These are phyloP conservation scores for Azemiops feae DNA, from an alignment of 2,113 vertebrate genomes.

Conservation along the genomic window DNA sequence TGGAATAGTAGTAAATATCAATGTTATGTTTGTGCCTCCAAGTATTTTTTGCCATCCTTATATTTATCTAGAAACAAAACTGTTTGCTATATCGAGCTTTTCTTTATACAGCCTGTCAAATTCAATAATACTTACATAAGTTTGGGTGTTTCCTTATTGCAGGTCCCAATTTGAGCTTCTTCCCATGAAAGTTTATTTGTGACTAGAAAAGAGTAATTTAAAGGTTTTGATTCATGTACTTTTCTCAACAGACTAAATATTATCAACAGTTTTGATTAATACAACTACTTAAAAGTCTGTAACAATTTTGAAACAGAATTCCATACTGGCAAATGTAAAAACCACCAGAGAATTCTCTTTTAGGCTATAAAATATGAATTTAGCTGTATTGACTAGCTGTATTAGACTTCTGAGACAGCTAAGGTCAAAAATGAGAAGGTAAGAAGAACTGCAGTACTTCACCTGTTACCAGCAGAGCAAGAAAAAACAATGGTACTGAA, in stretches of 20 bases:
- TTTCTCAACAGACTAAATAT: not conserved
- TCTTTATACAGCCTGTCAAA: not conserved
- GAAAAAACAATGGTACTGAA: not conserved
- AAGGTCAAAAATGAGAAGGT: not conserved
- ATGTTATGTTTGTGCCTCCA: not conserved
- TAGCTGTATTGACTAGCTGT: not conserved
- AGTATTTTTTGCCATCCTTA: not conserved
- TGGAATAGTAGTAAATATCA: not conserved
- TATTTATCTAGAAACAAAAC: not conserved
- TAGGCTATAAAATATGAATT: not conserved
- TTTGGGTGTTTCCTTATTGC: slow-evolving; percentile 91
- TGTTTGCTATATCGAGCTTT: not conserved
- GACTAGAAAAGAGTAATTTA: slow-evolving; percentile 71
- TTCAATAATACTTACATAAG: slow-evolving; percentile 74
- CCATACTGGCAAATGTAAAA: not conserved
- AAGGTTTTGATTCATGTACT: not conserved
- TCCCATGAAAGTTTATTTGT: slow-evolving; percentile 88
- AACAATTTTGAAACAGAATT: not conserved
- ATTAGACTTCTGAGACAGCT: not conserved
- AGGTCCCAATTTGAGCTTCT: slow-evolving; percentile 92
- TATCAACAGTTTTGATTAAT: not conserved
- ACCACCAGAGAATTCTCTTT: not conserved
- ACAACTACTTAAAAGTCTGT: not conserved
- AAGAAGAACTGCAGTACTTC: not conserved
- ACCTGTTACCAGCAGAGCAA: not conserved